Base-by-base conservation (phyloP, 2,113 vertebrate species). In the Stegastes partitus region DNA sequence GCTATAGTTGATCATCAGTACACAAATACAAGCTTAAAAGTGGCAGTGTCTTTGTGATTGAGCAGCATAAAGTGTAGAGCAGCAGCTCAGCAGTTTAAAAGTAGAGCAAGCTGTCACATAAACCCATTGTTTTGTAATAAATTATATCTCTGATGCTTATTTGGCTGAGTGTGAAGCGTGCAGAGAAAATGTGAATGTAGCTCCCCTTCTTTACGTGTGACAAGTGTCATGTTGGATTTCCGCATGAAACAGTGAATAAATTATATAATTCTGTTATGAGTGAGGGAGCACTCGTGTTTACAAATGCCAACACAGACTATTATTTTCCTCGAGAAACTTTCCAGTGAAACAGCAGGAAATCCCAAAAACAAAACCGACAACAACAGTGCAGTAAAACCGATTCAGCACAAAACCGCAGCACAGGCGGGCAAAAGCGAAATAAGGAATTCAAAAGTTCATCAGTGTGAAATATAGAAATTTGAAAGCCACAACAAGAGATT, bases 261-360 rank as follows among this genome's bases (percentile, higher is more conserved):
- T 58, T 58, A 58, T 57, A 42, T 25, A 5, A 23, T 31, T 12
- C 61, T 19, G 50, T 25, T 37, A 55, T 21, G 4, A 79, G 34
- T 12, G 14, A 76, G 31, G 28, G 2, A 21, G 6, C 37, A 22
- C 16, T 25, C 18, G 28, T 39, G 23, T 44, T n/a, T 42, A 44
- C 18, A 49, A 34, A 26, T n/a, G 9, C 42, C 23, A 37, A 26
- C 23, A 2, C 2, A 26, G 31, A 34, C 3, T 31, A 31, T 49
- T 15, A 7, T 19, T 5, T 26, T 5, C 11, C 31, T 45, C 37
- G 11, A 9, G 4, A 45, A 51, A n/a, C 1, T 53, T 15, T 47
- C 34, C 4, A 73, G 58, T 51, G 51, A 78, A 74, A 18, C 42
- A 58, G 44, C 2, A 66, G 23, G 9, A 34, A 51, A 58, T 64